These are phyloP conservation scores for Exephanes ischioxanthus DNA, from an alignment of 2,888 invertebrate genomes.

Conservation along the genomic window DNA sequence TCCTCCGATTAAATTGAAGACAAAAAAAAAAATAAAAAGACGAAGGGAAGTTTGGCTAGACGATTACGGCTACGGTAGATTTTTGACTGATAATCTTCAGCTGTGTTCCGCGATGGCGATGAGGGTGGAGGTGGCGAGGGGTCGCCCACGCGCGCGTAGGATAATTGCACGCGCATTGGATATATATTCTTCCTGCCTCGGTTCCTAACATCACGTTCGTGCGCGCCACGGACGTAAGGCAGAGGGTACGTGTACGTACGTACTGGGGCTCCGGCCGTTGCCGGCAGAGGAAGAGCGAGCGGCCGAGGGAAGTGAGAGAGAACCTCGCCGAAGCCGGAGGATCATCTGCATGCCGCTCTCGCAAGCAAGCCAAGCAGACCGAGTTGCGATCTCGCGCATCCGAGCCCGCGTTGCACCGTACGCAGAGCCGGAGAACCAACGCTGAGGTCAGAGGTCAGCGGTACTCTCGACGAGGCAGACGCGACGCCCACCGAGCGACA, in stretches of 20 bases:
- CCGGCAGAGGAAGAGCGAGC: conserved; percentile 70
- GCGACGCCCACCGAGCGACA: conserved; percentile 84
- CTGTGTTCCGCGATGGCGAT: conserved; percentile 39
- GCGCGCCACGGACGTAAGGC: conserved; percentile 31
- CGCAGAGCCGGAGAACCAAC: conserved; percentile 62
- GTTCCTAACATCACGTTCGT: conserved; percentile 63
- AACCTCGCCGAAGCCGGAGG: conserved; percentile 65
- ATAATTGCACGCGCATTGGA: conserved; percentile 83
- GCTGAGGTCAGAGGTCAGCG: conserved; percentile 83
- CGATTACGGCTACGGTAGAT: conserved; percentile 35
- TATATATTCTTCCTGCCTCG: conserved; percentile 65
- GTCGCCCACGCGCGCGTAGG: conserved; percentile 84
- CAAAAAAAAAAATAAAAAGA: too few species aligned
- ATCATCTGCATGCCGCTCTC: conserved; percentile 71
- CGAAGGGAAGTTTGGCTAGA: neutral
- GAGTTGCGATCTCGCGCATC: conserved; percentile 59
- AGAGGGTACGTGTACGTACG: conserved; percentile 61
- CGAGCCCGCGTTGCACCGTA: conserved; percentile 56
- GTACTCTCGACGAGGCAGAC: conserved; percentile 82
- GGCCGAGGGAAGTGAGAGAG: conserved; percentile 70
- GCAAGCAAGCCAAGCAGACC: conserved; percentile 45
- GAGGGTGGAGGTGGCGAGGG: conserved; percentile 78
- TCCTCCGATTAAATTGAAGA: too few species aligned
- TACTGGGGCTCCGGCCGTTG: conserved; percentile 69
- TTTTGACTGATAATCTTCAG: conserved; percentile 51